Base-by-base conservation (phyloP, 2,888 invertebrate species). In the Hermodice carunculata region DNA sequence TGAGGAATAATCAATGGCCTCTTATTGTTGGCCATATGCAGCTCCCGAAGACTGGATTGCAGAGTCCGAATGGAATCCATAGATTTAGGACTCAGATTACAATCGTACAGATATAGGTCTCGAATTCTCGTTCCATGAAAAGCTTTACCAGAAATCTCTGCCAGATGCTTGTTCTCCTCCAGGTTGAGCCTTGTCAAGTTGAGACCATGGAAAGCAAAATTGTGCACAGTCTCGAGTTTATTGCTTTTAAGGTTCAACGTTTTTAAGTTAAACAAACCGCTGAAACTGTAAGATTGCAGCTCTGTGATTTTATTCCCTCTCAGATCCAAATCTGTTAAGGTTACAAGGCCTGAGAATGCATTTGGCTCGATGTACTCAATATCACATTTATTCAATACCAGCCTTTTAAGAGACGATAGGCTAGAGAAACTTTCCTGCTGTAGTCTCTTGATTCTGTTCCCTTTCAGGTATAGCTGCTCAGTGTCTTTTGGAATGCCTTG, bases 351-450 rank as follows among this genome's bases (percentile, higher is more conserved):
- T 2, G 43, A 31, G 56, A 69, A 69, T 43, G 69, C 69, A 49
- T 69, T 69, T 19, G 63, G 59, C 34, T 69, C 66, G 32, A 69
- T 66, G 28, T 37, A 29, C 56, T 69, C 59, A 24, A 69, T 57
- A n/a, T 59, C 42, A 44, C 66, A 63, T 28, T 69, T 34, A 1
- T 62, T 60, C 34, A 69, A 43, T 6, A 58, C 46, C 3, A 69
- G 66, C 5, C 54, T 66, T 28, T 59, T 32, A 17, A 69, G 60
- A 28, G 31, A 37, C 17, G 19, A 31, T 17, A 66, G 54, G 5
- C 51, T 32, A 26, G 49, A 26, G 37, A 69, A 66, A 22, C 26
- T 48, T 17, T 63, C 63, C 31, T 59, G 49, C 17, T 32, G 54
- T 34, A 69, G 62, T 2, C 40, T 48, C 31, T 40, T 14, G 34